Conservation (phyloP, 2,888 invertebrate genomes). For the Agonopterix subpropinquella region DNA sequence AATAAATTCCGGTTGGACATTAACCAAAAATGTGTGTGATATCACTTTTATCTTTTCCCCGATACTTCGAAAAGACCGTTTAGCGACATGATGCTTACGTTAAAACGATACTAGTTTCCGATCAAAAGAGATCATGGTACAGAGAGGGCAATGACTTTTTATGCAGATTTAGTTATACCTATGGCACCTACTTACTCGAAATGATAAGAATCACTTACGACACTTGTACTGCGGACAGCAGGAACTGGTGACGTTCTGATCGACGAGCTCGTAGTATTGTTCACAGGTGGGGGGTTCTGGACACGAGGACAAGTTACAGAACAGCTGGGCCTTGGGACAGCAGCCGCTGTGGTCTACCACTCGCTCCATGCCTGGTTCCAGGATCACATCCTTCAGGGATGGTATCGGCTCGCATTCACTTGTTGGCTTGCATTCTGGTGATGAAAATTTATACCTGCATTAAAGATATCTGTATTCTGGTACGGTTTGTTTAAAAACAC, state of each 20-base stretch:
- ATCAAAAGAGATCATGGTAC: no score
- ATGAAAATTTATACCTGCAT: not conserved
- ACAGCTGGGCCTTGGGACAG: slow-evolving; percentile 77
- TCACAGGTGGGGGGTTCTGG: slow-evolving; percentile 77
- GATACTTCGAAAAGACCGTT: no score
- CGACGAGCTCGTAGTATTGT: slow-evolving; percentile 67
- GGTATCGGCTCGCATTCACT: slow-evolving; percentile 79
- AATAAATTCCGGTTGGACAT: no score
- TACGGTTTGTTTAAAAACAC: no score
- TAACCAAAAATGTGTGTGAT: no score
- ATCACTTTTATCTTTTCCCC: no score
- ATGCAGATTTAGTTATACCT: no score
- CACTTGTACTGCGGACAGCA: slow-evolving; percentile 84
- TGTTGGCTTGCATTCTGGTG: slow-evolving; percentile 81
- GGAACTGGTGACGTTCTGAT: slow-evolving; percentile 39
- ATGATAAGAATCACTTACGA: slow-evolving; percentile 49
- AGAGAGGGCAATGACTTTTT: no score
- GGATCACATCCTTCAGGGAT: slow-evolving; percentile 48
- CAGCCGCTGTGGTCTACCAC: slow-evolving; percentile 75
- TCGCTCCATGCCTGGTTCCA: slow-evolving; percentile 79
- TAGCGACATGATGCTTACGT: no score
- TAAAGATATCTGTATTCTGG: not conserved
- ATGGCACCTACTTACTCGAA: no score
- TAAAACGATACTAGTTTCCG: no score
- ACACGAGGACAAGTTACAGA: slow-evolving; percentile 79